Conservation (phyloP, 2,797 vertebrate species). For the Odontamblyopus rebecca region DNA sequence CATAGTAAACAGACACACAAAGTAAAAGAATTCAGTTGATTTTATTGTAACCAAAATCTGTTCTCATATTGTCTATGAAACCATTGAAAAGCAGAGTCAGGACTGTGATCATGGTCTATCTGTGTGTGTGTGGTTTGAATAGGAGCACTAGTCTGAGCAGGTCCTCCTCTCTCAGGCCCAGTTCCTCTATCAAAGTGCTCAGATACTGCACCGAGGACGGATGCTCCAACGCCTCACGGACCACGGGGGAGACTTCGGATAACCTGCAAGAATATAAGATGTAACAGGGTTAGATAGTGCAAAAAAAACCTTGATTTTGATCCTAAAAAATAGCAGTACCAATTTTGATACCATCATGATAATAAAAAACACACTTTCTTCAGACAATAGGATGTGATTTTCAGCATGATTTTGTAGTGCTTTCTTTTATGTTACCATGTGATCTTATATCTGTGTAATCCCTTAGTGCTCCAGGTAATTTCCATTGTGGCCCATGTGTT, state of each 20-base stretch:
- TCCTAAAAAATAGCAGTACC: neutral
- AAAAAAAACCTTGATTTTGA: no score
- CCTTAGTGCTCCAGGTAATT: no score
- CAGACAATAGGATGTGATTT: no score
- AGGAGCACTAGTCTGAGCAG: conserved; percentile 60
- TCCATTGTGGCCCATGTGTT: no score
- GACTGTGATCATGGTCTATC: neutral
- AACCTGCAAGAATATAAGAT: conserved; percentile 60
- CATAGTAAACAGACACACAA: neutral
- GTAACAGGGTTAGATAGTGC: neutral
- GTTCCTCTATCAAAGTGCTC: conserved; percentile 64
- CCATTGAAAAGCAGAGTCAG: neutral
- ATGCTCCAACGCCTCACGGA: conserved; percentile 61
- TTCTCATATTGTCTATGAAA: neutral
- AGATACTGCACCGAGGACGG: conserved; percentile 60
- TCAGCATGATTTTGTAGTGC: no score
- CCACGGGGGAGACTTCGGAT: conserved; percentile 64
- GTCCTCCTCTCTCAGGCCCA: conserved; percentile 67
- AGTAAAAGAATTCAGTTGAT: neutral
- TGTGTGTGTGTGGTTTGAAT: conserved; percentile 47
- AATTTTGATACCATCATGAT: no score
- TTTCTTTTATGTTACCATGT: no score
- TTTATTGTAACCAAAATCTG: neutral
- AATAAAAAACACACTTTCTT: no score
- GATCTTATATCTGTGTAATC: no score